Base-by-base conservation (phyloP, 2,888 invertebrate species). In the Andrena flavipes region DNA sequence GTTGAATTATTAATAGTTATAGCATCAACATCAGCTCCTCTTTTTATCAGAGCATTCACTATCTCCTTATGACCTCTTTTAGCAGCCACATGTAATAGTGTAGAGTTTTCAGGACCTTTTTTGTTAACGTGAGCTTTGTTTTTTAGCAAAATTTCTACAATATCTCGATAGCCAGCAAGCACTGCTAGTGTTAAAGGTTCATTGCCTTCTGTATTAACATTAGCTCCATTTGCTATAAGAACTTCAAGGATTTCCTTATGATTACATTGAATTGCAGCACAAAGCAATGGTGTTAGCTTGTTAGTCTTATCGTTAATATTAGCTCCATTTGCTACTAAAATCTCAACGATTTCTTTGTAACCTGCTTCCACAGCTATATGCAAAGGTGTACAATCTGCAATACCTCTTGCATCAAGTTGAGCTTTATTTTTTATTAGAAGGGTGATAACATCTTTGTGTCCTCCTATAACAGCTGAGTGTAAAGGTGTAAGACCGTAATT, bases 131-230 rank as follows among this genome's bases (percentile, higher is more conserved):
- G 5, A 13, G 63, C 63, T 13, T 42, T 16, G 30, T 64, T 64
- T 42, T 23, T 64, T 42, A 64, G 35, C 23, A 64, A 42, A 42
- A 64, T 35, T n/a, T 64, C 23, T 13, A 64, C 35, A 23, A 64
- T 33, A 13, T 42, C 42, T 26, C 2, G 42, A 64, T 42, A 42
- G 1, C 23, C 42, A 4, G 10, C n/a, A 13, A 13, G 0, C 2
- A 42, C 42, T 42, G 63, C 63, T 13, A 26, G 0, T 13, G 2
- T 0, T 42, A 64, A 64, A 23, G 20, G 20, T 42, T 1, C 0
- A 20, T 0, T 1, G 5, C 0, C 6, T 4, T 16, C 23, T 23
- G 2, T 3, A 13, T 64, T 64, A 64, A 35, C 6, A 10, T 64
- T 23, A 5, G 42, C 63, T 42, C 23, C 23, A 64, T 64, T 23